phyloP scores from a whole-genome alignment of 1,140 invertebrate genomes.

The Drosophila trapezifrons region DNA sequence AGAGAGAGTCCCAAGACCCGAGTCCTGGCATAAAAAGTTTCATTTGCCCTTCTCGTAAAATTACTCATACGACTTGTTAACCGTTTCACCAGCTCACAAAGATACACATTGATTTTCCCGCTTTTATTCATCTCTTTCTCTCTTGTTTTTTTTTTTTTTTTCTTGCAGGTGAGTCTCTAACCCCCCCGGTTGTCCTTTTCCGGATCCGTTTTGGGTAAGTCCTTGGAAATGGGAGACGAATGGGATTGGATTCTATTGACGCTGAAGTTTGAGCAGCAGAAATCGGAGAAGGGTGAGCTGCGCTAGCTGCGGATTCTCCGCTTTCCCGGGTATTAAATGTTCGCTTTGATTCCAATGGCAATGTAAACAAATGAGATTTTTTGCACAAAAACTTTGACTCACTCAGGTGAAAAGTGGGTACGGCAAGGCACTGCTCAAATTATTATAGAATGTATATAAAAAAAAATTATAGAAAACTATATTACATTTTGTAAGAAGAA shows the following conservation, averaged over 20 bases:
- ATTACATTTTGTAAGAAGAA: no score
- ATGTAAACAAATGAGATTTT: constrained; percentile 47
- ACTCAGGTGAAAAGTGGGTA: constrained; percentile 17
- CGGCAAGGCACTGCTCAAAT: not conserved
- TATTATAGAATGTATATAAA: not conserved
- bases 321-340: constrained; percentile 29
- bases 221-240: constrained; percentile 34
- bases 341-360: constrained; percentile 48
- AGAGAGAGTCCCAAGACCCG: not conserved
- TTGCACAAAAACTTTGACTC: constrained; percentile 20
- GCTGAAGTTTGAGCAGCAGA: constrained; percentile 1
- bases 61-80: constrained; percentile 80
- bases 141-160: constrained; percentile 4
- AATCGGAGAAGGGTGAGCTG: constrained; percentile 17
- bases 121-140: constrained; percentile 23
- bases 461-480: no score
- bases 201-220: constrained; percentile 8
- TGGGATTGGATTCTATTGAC: constrained; percentile 30
- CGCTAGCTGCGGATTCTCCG: not conserved
- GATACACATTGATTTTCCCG: constrained; percentile 48
- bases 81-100: constrained; percentile 49
- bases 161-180: constrained; percentile 64
- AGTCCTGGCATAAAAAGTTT: constrained; percentile 58
- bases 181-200: constrained; percentile 11
- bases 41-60: constrained; percentile 55